Evolutionary conservation across 2,797 vertebrate genomes (phyloP).

Genomic region (Channallabes apus): DNA sequence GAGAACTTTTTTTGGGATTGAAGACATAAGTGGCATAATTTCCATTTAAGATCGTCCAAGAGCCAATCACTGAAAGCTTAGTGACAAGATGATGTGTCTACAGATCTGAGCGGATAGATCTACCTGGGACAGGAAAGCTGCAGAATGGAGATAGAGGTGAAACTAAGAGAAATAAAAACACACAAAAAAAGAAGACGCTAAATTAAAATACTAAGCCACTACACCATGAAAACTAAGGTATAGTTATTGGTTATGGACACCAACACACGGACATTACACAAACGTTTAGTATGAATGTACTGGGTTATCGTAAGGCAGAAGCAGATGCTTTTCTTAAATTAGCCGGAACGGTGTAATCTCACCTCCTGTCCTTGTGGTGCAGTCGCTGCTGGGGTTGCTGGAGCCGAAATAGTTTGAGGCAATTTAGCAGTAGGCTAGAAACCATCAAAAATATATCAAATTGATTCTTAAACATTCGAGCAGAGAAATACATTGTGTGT

Average conservation of each 20-base stretch:
- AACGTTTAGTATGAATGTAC: conserved; percentile 22
- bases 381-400: conserved; percentile 61
- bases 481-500: neutral
- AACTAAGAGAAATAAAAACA: conserved; percentile 68
- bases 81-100: conserved; percentile 39
- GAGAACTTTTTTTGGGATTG: neutral
- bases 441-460: neutral
- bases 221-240: conserved; percentile 25
- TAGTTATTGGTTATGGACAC: conserved; percentile 7
- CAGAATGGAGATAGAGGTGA: conserved; percentile 66
- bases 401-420: conserved; percentile 63
- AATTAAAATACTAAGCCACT: conserved; percentile 55
- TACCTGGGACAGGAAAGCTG: conserved; percentile 69
- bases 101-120: conserved; percentile 51
- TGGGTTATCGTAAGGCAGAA: conserved; percentile 2
- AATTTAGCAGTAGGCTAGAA: conserved; percentile 50
- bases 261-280: conserved; percentile 25
- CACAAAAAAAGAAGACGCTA: conserved; percentile 59
- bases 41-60: conserved; percentile 10
- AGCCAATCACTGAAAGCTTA: conserved; percentile 25
- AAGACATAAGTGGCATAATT: neutral
- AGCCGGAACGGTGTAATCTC: neutral
- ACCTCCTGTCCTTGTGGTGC: conserved; percentile 52
- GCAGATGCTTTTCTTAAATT: conserved; percentile 7
- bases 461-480: neutral